A percentile compares a stretch with the other conserved stretches of the same genome.
Conservation (phyloP, 1,140 invertebrate species). For the Saccostrea glomerata region DNA sequence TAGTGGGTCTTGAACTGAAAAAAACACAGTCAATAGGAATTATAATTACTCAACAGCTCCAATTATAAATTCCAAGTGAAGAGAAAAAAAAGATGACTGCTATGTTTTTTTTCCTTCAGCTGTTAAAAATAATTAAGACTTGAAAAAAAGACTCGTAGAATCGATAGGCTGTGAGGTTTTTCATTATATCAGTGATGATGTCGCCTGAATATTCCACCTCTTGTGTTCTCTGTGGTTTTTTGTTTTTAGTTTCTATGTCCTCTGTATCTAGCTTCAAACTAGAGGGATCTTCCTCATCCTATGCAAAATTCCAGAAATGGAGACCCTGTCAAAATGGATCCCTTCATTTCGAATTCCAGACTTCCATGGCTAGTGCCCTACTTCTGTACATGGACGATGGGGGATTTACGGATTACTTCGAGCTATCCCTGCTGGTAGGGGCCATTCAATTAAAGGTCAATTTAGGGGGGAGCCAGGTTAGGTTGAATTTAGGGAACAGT, state of each 20-base stretch:
- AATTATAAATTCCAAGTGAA: not conserved
- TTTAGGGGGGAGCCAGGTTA: slow-evolving; percentile 83
- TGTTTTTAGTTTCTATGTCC: slow-evolving; percentile 19
- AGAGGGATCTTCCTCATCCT: slow-evolving; percentile 91
- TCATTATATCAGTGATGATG: not conserved
- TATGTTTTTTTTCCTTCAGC: not conserved
- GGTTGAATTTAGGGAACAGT: slow-evolving; percentile 84
- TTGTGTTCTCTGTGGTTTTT: slow-evolving; percentile 1
- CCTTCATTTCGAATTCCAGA: slow-evolving; percentile 91
- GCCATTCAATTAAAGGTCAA: slow-evolving; percentile 88
- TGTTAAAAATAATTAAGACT: not conserved
- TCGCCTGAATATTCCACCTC: not conserved
- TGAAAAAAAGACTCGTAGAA: not conserved
- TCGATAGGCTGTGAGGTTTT: not conserved
- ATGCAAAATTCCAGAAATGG: slow-evolving; percentile 94
- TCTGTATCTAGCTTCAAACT: slow-evolving; percentile 71
- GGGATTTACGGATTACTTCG: slow-evolving; percentile 95
- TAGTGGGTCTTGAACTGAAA: not conserved
- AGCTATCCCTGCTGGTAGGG: slow-evolving; percentile 95
- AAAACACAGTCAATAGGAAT: not conserved
- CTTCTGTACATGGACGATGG: slow-evolving; percentile 96
- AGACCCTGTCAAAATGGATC: slow-evolving; percentile 92
- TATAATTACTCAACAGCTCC: not conserved
- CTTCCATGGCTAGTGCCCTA: slow-evolving; percentile 94
- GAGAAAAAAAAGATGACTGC: not conserved